phyloP scores from a whole-genome alignment of 2,797 vertebrate genomes.

The Pelodytes ibericus region DNA sequence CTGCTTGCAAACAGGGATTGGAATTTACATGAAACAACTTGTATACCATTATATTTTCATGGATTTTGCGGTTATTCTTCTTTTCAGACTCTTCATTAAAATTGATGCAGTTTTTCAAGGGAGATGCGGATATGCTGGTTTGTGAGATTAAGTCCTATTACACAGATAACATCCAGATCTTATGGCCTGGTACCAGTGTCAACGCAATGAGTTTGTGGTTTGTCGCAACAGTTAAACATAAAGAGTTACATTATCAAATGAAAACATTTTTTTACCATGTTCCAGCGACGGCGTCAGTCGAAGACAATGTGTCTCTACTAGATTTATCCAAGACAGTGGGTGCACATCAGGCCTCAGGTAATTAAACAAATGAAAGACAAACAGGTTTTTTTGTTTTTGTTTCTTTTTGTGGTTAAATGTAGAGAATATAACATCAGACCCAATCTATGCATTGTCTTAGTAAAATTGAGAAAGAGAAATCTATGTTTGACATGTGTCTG shows the following conservation, averaged over 20 bases:
- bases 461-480: no score
- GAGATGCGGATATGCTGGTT: constrained; percentile 59
- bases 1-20: no score
- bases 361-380: no score
- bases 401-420: no score
- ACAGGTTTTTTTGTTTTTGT: no score
- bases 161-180: constrained; percentile 63
- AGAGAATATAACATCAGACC: no score
- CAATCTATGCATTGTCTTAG: no score
- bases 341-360: constrained; percentile 68
- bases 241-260: constrained; percentile 59
- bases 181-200: constrained; percentile 68
- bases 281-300: constrained; percentile 37
- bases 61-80: neutral
- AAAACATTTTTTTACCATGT: constrained; percentile 70
- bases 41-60: no score
- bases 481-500: no score
- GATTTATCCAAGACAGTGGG: constrained; percentile 62
- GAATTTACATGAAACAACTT: no score
- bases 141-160: constrained; percentile 73
- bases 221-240: constrained; percentile 66
- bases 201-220: constrained; percentile 70
- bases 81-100: constrained; percentile 69
- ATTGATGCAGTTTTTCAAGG: constrained; percentile 61
- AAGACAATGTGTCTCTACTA: constrained; percentile 44